Conservation (phyloP, 2,888 invertebrate species). For the Antheraea assamensis region DNA sequence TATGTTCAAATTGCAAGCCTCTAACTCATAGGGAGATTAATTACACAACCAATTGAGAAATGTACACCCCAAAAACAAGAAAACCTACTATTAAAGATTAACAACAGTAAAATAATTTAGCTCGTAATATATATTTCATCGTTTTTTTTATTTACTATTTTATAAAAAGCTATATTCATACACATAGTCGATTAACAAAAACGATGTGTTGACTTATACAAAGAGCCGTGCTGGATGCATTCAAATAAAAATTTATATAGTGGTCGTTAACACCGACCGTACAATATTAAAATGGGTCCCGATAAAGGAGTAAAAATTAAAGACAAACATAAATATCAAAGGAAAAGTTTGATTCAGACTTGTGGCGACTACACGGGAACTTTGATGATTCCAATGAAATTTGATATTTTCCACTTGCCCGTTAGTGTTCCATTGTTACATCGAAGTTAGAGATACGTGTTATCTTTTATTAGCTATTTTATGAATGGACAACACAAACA, state of each 20-base stretch:
- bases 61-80: too few species aligned
- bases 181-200: slow-evolving; percentile 67
- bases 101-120: not conserved
- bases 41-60: too few species aligned
- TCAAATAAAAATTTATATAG: slow-evolving; percentile 80
- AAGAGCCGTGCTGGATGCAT: slow-evolving; percentile 65
- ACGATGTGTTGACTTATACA: slow-evolving; percentile 72
- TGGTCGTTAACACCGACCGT: slow-evolving; percentile 74
- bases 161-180: slow-evolving; percentile 40
- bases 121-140: not conserved
- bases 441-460: slow-evolving; percentile 47
- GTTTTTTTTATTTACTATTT: not conserved
- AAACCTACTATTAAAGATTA: too few species aligned
- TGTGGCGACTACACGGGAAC: slow-evolving; percentile 47
- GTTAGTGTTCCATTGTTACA: slow-evolving; percentile 62
- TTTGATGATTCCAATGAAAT: slow-evolving; percentile 75
- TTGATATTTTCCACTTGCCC: slow-evolving; percentile 69
- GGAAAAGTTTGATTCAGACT: slow-evolving; percentile 70
- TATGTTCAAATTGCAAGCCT: too few species aligned
- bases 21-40: too few species aligned
- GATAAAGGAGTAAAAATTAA: slow-evolving; percentile 78
- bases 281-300: slow-evolving; percentile 65
- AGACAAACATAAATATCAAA: slow-evolving; percentile 77
- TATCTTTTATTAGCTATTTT: slow-evolving; percentile 61
- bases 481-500: slow-evolving; percentile 58